Evolutionary conservation across 2,797 vertebrate genomes (phyloP), one percentile per base, ranked within the genome.

Genomic region (Enteromius radiatus): DNA sequence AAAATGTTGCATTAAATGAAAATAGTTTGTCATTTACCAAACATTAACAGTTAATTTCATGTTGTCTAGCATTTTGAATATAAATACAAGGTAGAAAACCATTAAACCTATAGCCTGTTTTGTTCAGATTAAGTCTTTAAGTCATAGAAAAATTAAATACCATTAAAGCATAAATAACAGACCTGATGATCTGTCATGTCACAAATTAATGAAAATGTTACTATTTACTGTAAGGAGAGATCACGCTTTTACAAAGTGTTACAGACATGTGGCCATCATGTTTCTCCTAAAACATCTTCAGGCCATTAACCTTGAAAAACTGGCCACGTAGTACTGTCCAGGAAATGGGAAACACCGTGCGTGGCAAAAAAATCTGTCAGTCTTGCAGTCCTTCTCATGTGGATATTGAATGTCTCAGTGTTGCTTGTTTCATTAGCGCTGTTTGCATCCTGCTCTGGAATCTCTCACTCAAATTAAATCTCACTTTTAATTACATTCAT

Each of bases 341-440:
- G 73, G 73, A 76, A 82, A 59, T 38, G 0, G 63, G 38, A 82
- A 68, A 76, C 17, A 19, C 23, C 21, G 52, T 77, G 38, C 23
- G 1, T 43, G 33, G 80, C 71, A 67, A 43, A 65, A 76, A 28
- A 67, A 64, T 43, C 23, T 77, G 33, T 43, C 33, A 43, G 70
- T 49, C 21, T 75, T 67, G 26, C 52, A 33, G 65, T 38, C 31
- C 41, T 78, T 83, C 81, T 83, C 81, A 49, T 38, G 64, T 83
- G 74, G 75, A 61, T 69, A 83, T 83, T 70, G 75, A 83, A 83
- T 83, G 75, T 83, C 74, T 61, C 69, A 52, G 78, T 71, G 26
- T 78, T 41, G 54, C 11, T 65, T 41, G 63, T 47, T 80, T 68
- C 63, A 74, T 80, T 81, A 88, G 65, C 43, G 61, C 74, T 47